Evolutionary conservation across 2,888 invertebrate species (phyloP).

Genomic region (Ephialtes manifestator): DNA sequence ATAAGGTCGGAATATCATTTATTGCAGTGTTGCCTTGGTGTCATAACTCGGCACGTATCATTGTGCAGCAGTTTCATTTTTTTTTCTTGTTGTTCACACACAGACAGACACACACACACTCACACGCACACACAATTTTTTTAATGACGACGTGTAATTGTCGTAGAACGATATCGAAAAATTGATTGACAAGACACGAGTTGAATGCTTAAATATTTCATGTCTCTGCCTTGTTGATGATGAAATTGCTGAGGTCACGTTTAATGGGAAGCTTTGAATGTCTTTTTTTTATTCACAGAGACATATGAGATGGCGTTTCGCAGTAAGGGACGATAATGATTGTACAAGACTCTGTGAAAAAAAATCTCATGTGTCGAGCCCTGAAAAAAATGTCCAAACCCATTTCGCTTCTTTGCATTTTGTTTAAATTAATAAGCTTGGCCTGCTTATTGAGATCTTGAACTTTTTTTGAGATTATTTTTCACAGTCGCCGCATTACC

Average conservation of each 20-base stretch:
- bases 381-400: neutral
- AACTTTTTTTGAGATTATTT: constrained; percentile 51
- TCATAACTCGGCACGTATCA: constrained; percentile 51
- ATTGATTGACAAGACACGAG: constrained; percentile 28
- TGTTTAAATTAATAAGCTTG: neutral
- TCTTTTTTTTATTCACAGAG: neutral
- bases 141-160: constrained; percentile 44
- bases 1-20: constrained; percentile 59
- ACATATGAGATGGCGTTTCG: constrained; percentile 16
- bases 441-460: constrained; percentile 1
- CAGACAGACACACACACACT: constrained; percentile 14
- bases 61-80: constrained; percentile 56
- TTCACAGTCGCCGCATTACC: constrained; percentile 67
- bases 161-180: constrained; percentile 43
- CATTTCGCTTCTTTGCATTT: neutral
- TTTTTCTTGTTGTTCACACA: neutral
- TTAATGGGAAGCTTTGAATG: constrained; percentile 5
- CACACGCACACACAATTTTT: neutral
- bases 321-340: constrained; percentile 49
- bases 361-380: constrained; percentile 34
- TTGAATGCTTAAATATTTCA: constrained; percentile 13
- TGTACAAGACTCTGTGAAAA: constrained; percentile 45
- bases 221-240: constrained; percentile 9
- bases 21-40: constrained; percentile 48
- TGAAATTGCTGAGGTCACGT: constrained; percentile 50